Percentiles rank a stretch among this genome's conserved stretches.
phyloP scores from a whole-genome alignment of 2,797 vertebrate genomes.

The Varecia variegata region DNA sequence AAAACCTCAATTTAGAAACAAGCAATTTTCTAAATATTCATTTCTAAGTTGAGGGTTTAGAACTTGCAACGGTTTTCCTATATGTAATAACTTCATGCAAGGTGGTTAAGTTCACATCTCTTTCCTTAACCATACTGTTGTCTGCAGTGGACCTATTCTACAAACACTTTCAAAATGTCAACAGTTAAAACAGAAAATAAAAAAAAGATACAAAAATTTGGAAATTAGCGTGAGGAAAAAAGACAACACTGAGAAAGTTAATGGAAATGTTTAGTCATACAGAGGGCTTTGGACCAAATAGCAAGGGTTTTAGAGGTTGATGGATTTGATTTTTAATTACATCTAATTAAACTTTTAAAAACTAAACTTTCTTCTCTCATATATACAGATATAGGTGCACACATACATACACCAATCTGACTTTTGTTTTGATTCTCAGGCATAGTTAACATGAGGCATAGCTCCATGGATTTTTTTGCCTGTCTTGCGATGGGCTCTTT shows the following conservation, averaged over 20 bases:
- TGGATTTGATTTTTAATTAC: neutral
- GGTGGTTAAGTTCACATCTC: neutral
- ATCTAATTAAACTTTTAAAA: slow-evolving; percentile 30
- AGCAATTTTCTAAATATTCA: neutral
- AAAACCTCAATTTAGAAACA: neutral
- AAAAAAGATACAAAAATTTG: neutral
- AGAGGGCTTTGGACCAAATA: neutral
- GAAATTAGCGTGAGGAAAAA: neutral
- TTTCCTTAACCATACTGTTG: neutral
- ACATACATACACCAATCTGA: neutral
- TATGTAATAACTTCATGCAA: neutral
- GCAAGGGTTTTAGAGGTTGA: neutral
- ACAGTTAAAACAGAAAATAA: neutral
- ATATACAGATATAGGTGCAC: neutral
- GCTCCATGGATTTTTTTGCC: neutral
- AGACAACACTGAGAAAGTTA: slow-evolving; percentile 33
- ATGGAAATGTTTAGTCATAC: neutral
- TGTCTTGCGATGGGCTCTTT: neutral
- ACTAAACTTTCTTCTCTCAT: neutral
- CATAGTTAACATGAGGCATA: neutral
- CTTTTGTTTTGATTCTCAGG: neutral
- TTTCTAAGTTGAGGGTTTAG: neutral
- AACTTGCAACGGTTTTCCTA: neutral
- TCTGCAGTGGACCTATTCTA: neutral
- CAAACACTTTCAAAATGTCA: neutral